Evolutionary conservation across 1,140 invertebrate species (phyloP).

Genomic region (Dendrolimus kikuchii): DNA sequence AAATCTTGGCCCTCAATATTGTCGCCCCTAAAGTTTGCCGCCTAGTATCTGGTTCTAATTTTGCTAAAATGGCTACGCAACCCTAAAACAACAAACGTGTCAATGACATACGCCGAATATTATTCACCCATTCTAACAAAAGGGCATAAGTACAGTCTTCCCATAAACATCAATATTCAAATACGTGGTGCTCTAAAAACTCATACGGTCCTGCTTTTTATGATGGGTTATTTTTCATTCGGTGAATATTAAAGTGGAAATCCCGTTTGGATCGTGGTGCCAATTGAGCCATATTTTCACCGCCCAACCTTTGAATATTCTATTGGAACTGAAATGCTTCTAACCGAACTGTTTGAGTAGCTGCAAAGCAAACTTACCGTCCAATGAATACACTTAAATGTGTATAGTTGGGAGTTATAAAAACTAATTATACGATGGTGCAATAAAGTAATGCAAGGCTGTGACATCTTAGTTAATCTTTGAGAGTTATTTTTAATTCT

Average conservation of each 20-base stretch:
- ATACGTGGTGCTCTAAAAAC: conserved; percentile 49
- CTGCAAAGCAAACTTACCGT: conserved; percentile 23
- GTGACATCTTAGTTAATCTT: too few species aligned
- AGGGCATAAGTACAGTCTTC: conserved; percentile 24
- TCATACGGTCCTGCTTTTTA: conserved; percentile 58
- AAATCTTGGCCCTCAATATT: too few species aligned
- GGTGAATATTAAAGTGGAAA: conserved; percentile 58
- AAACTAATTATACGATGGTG: conserved; percentile 1
- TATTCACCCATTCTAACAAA: too few species aligned
- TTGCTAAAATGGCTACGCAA: too few species aligned
- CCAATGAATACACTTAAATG: conserved; percentile 5
- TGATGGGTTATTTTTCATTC: conserved; percentile 56
- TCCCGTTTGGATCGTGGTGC: conserved; percentile 37
- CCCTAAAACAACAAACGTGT: too few species aligned
- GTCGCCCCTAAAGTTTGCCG: too few species aligned
- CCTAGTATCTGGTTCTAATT: too few species aligned
- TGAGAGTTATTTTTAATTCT: too few species aligned
- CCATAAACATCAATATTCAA: conserved; percentile 65
- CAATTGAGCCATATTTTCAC: conserved; percentile 61
- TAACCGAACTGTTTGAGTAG: conserved; percentile 35
- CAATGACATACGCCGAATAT: too few species aligned
- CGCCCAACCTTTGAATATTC: conserved; percentile 56
- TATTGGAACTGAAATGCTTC: conserved; percentile 48
- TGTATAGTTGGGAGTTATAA: background rate
- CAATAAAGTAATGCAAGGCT: background rate